Base-by-base conservation (phyloP, 53 echinoderm and acorn worm genomes). In the Hippasteria phrygiana region DNA sequence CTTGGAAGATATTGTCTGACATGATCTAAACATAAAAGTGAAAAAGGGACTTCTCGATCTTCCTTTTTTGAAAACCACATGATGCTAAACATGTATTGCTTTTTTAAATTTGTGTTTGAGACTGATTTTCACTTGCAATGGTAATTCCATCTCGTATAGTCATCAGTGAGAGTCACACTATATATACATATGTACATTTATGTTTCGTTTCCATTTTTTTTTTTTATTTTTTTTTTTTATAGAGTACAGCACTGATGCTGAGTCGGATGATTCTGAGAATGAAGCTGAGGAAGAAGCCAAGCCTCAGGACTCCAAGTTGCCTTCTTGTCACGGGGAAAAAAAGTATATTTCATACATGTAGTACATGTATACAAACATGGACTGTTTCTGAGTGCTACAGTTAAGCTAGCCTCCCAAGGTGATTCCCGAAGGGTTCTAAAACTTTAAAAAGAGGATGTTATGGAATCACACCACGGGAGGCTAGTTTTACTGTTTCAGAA, bases 181-280 rank as follows among this genome's bases (percentile, higher is more conserved):
- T 31, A 65, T 28, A 32, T n/a, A n/a, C n/a, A 65, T 59, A 31
- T 1, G 32, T 5, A 32, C 8, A 65, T 65, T 65, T 65, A 65
- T 29, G 4, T 31, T 65, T 65, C 31, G 31, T 29, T 65, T 65
- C 65, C 31, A 65, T 65, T 65, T 65, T 65, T 65, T n/a, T n/a
- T n/a, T n/a, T n/a, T n/a, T n/a, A n/a, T n/a, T n/a, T n/a, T n/a
- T n/a, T n/a, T n/a, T n/a, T n/a, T n/a, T n/a, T n/a, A n/a, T 34
- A 65, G 65, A 65, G 65, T 65, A 65, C 65, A 65, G 29, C 65
- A 65, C 34, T 27, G 65, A 65, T 65, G 65, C 31, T 31, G 65
- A 65, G 14, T 65, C 65, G 4, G 65, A 65, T 65, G 31, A 65
- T 65, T 65, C 65, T 65, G 65, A 65, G 3, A 65, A 65, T 65